Conservation (phyloP, 1,140 invertebrate species). For the Sycobia sp. region DNA sequence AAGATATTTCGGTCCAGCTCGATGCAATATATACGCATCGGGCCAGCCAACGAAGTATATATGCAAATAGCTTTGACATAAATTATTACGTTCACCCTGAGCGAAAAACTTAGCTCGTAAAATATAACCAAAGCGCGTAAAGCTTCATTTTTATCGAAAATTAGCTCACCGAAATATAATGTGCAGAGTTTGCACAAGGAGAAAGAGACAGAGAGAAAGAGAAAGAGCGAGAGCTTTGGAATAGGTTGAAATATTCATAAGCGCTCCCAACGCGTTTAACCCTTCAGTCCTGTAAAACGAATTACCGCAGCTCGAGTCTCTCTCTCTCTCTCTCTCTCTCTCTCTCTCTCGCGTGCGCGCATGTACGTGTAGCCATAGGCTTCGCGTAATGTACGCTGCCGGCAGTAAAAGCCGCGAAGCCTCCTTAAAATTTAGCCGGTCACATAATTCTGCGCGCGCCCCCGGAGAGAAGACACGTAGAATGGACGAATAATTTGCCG, state of each 20-base stretch:
- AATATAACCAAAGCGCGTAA: not conserved
- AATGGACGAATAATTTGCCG: slow-evolving; percentile 21
- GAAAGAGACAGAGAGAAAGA: too few species aligned
- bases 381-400: not conserved
- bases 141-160: not conserved
- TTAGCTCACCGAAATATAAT: not conserved
- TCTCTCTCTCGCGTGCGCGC: too few species aligned
- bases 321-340: too few species aligned
- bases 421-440: slow-evolving; percentile 13
- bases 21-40: too few species aligned
- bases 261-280: slow-evolving; percentile 11
- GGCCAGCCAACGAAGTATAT: too few species aligned
- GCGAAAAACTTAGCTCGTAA: too few species aligned
- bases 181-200: not conserved
- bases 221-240: not conserved
- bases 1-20: too few species aligned
- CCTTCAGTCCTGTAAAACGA: slow-evolving; percentile 6
- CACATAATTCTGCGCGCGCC: slow-evolving; percentile 15
- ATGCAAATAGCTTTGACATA: too few species aligned
- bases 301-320: too few species aligned
- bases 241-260: not conserved
- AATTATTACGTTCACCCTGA: too few species aligned
- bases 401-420: not conserved
- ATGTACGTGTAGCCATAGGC: not conserved
- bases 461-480: not conserved